phyloP scores from a whole-genome alignment of 1,140 invertebrate genomes.

The Polyergus mexicanus region DNA sequence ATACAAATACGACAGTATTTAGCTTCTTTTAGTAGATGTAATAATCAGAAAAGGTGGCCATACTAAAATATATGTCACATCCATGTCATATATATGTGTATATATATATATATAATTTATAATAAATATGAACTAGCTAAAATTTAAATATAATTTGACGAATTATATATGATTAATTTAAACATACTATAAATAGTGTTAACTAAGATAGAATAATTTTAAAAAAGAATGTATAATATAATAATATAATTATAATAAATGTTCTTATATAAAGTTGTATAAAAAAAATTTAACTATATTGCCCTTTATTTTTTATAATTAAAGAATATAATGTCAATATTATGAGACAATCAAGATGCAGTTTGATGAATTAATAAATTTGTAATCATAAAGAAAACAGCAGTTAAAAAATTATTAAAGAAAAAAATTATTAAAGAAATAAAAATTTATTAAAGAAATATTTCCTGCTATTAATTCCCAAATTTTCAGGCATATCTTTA shows the following conservation, averaged over 20 bases:
- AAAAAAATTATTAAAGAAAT: constrained; percentile 12
- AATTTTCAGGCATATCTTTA: background rate
- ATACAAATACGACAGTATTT: constrained; percentile 44
- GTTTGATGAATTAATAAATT: too few species aligned
- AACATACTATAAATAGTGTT: constrained; percentile 12
- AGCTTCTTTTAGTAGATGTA: constrained; percentile 27
- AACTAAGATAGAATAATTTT: background rate
- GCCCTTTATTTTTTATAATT: background rate
- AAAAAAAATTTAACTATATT: background rate
- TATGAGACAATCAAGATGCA: too few species aligned
- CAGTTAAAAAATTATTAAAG: background rate
- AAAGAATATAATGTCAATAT: background rate
- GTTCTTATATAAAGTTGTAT: too few species aligned
- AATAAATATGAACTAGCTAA: background rate
- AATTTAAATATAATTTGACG: background rate
- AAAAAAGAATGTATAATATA: too few species aligned
- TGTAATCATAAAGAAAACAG: too few species aligned
- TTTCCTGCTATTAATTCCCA: background rate
- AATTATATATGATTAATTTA: background rate
- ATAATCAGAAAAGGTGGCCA: background rate
- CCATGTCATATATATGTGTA: constrained; percentile 20
- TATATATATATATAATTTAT: constrained; percentile 32
- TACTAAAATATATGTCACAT: constrained; percentile 30
- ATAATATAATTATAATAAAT: too few species aligned
- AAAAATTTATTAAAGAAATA: constrained; percentile 16